Percentiles rank a stretch among this genome's conserved stretches.
phyloP scores from a whole-genome alignment of 1,140 invertebrate species.

The Bombus affinis region DNA sequence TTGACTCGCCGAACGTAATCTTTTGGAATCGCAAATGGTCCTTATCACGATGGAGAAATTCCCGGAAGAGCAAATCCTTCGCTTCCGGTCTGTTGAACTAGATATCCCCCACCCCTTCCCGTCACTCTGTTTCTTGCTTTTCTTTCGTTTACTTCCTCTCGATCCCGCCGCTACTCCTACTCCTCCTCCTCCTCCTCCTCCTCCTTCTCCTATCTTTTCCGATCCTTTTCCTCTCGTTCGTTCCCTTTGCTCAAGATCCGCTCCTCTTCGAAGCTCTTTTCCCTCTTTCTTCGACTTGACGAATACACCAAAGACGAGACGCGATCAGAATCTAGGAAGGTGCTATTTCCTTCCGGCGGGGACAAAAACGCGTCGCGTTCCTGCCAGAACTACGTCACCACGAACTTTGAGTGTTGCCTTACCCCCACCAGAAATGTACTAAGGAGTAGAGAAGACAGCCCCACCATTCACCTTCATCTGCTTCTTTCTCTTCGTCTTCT shows the following conservation, averaged over 20 bases:
- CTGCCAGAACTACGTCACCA: constrained; percentile 80
- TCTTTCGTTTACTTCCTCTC: neutral
- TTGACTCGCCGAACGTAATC: constrained; percentile 11
- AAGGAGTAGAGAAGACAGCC: constrained; percentile 62
- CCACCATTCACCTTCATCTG: constrained; percentile 51
- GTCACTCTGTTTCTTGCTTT: constrained; percentile 7
- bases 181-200: neutral
- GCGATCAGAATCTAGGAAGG: constrained; percentile 39
- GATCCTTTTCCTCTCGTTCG: constrained; percentile 3
- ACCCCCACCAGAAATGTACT: constrained; percentile 75
- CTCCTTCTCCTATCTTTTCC: neutral
- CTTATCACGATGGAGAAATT: constrained; percentile 27
- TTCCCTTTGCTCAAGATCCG: neutral
- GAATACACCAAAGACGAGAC: neutral
- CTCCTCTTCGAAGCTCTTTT: neutral
- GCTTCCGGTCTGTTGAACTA: constrained; percentile 51
- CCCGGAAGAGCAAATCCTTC: constrained; percentile 50
- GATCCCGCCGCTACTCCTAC: neutral
- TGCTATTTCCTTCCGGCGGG: constrained; percentile 71
- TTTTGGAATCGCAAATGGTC: neutral
- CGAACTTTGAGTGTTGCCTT: constrained; percentile 80
- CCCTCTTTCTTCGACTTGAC: neutral
- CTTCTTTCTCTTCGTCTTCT: constrained; percentile 51
- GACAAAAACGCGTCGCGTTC: constrained; percentile 79
- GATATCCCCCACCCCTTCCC: constrained; percentile 34